Evolutionary conservation across 2,888 invertebrate species (phyloP).

Genomic region (Ormyrus rosae): DNA sequence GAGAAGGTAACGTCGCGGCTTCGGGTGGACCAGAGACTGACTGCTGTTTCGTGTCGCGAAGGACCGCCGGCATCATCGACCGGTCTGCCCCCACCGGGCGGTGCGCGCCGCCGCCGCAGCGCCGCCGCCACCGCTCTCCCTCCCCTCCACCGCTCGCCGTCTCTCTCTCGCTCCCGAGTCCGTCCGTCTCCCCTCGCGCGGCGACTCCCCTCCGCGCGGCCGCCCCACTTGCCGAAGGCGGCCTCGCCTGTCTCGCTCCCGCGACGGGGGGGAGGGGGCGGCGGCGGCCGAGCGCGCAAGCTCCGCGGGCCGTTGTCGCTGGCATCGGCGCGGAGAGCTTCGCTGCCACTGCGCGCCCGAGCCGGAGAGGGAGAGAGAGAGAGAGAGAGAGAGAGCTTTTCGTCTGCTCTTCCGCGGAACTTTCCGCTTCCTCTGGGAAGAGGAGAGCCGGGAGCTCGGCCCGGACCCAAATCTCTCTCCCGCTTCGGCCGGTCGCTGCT

Average conservation of each 20-base stretch:
- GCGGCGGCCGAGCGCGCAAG: constrained; percentile 52
- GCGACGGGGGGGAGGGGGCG: constrained; percentile 31
- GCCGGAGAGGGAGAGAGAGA: not conserved
- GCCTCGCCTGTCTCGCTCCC: constrained; percentile 44
- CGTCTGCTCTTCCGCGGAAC: constrained; percentile 29
- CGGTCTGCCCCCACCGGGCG: constrained; percentile 82
- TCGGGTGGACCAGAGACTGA: constrained; percentile 81
- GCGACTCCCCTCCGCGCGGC: constrained; percentile 61
- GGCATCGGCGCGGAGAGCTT: constrained; percentile 28
- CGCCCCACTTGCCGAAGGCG: constrained; percentile 77
- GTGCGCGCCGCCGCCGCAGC: constrained; percentile 75
- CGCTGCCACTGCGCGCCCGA: not conserved
- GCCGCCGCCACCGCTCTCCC: constrained; percentile 37
- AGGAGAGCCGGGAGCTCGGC: not conserved
- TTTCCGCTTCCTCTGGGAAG: constrained; percentile 43
- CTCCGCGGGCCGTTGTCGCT: constrained; percentile 33
- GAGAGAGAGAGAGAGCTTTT: constrained; percentile 9
- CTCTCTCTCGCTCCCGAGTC: constrained; percentile 13
- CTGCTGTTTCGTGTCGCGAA: constrained; percentile 71
- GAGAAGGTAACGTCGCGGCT: constrained; percentile 81
- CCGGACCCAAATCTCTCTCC: too few relatives aligned
- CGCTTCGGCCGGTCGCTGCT: too few relatives aligned
- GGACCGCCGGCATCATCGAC: constrained; percentile 77
- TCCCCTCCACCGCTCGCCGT: constrained; percentile 27
- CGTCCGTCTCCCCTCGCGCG: constrained; percentile 29